phyloP scores from a whole-genome alignment of 2,113 vertebrate genomes.

The Erythrolamprus reginae region DNA sequence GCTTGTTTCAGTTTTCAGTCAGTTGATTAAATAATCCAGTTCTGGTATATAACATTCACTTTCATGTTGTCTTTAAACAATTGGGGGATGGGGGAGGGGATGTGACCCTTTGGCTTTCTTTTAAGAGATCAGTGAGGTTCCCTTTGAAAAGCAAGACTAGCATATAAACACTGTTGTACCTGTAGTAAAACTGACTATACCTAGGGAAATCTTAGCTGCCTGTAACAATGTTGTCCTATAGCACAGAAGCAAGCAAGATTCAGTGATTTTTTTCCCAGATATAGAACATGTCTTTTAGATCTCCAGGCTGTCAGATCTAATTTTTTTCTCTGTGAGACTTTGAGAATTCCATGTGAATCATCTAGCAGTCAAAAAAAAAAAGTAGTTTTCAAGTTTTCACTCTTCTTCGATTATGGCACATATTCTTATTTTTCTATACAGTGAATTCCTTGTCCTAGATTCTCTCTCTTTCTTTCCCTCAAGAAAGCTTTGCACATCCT shows the following conservation, averaged over 20 bases:
- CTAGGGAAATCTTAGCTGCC: background rate
- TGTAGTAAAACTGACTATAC: background rate
- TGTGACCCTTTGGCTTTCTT: background rate
- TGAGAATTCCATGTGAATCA: background rate
- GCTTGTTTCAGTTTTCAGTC: background rate
- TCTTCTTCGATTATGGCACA: background rate
- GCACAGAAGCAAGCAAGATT: background rate
- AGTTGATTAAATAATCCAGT: constrained; percentile 1
- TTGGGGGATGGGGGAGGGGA: background rate
- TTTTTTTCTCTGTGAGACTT: background rate
- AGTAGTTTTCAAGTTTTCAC: background rate
- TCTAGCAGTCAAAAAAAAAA: background rate
- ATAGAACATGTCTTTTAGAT: background rate
- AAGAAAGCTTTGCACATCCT: background rate
- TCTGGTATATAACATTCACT: constrained; percentile 1
- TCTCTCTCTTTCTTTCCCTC: background rate
- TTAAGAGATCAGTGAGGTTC: background rate
- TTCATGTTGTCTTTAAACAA: constrained; percentile 7
- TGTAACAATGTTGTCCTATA: background rate
- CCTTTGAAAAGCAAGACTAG: constrained; percentile 7
- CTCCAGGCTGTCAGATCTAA: background rate
- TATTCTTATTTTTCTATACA: background rate
- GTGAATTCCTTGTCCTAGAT: background rate
- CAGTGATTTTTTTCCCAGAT: background rate
- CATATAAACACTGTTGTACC: background rate